phyloP scores from a whole-genome alignment of 2,888 invertebrate genomes.

The Rhagonycha lutea region DNA sequence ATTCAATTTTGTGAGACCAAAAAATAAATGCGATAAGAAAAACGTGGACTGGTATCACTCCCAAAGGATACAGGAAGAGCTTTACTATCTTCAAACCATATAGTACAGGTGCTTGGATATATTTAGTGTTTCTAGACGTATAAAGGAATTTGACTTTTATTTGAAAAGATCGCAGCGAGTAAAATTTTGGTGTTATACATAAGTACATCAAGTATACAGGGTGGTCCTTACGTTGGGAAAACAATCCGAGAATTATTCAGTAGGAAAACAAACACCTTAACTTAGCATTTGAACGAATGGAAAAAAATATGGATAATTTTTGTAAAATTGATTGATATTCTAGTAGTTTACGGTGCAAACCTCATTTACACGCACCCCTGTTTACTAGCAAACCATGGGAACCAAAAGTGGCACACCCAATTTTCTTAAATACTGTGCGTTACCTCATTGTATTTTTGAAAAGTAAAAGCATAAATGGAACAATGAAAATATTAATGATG shows the following conservation, averaged over 20 bases:
- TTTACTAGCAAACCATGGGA: too few relatives aligned
- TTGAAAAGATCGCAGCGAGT: neutral
- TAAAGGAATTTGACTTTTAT: neutral
- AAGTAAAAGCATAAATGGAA: neutral
- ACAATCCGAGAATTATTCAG: too few relatives aligned
- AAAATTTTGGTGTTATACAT: neutral
- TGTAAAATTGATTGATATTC: too few relatives aligned
- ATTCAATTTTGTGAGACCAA: neutral
- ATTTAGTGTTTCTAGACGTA: neutral
- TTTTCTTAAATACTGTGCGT: neutral
- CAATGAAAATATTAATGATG: neutral
- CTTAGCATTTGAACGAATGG: too few relatives aligned
- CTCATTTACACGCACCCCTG: too few relatives aligned
- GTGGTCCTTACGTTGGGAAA: neutral
- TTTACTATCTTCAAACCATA: neutral
- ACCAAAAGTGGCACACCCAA: neutral
- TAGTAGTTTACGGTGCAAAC: too few relatives aligned
- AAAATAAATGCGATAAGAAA: neutral
- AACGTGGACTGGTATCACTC: neutral
- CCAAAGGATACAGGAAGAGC: neutral
- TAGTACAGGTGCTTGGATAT: neutral
- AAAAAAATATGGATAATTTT: too few relatives aligned
- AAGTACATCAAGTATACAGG: neutral
- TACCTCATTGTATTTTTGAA: neutral
- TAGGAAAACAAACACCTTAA: too few relatives aligned